phyloP scores from a whole-genome alignment of 2,113 vertebrate genomes.

The Channa maculata region DNA sequence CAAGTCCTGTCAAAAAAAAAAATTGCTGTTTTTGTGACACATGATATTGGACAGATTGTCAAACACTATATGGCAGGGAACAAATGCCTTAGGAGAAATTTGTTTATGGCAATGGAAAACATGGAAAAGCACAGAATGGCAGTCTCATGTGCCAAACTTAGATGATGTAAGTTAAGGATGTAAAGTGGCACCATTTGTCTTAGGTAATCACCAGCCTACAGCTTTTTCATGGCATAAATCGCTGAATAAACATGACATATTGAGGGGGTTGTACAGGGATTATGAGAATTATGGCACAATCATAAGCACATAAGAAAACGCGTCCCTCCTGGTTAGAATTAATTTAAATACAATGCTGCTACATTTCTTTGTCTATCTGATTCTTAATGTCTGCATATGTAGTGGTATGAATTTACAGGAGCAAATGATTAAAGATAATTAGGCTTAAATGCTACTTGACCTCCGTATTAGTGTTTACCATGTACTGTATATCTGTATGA shows the following conservation, averaged over 20 bases:
- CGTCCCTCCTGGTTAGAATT: slow-evolving; percentile 65
- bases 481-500: no score
- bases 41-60: slow-evolving; percentile 59
- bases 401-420: slow-evolving; percentile 12
- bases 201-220: slow-evolving; percentile 61
- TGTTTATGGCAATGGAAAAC: slow-evolving; percentile 59
- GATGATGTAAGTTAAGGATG: slow-evolving; percentile 46
- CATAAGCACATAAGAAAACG: slow-evolving; percentile 59
- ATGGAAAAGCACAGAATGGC: slow-evolving; percentile 15
- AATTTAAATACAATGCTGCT: slow-evolving; percentile 56
- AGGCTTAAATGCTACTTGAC: background rate
- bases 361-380: slow-evolving; percentile 34
- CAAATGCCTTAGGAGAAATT: slow-evolving; percentile 59
- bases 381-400: slow-evolving; percentile 9
- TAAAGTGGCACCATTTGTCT: slow-evolving; percentile 62
- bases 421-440: slow-evolving; percentile 2
- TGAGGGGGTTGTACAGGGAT: slow-evolving; percentile 54
- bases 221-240: slow-evolving; percentile 57
- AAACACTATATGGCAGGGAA: slow-evolving; percentile 56
- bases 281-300: slow-evolving; percentile 63
- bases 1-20: slow-evolving; percentile 57
- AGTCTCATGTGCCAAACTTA: slow-evolving; percentile 33
- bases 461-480: no score
- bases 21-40: slow-evolving; percentile 62
- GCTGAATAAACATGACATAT: slow-evolving; percentile 73